Evolutionary conservation across 2,113 vertebrate species (phyloP), one percentile per base, ranked within the genome.

Genomic region (Sinocyclocheilus anshuiensis): DNA sequence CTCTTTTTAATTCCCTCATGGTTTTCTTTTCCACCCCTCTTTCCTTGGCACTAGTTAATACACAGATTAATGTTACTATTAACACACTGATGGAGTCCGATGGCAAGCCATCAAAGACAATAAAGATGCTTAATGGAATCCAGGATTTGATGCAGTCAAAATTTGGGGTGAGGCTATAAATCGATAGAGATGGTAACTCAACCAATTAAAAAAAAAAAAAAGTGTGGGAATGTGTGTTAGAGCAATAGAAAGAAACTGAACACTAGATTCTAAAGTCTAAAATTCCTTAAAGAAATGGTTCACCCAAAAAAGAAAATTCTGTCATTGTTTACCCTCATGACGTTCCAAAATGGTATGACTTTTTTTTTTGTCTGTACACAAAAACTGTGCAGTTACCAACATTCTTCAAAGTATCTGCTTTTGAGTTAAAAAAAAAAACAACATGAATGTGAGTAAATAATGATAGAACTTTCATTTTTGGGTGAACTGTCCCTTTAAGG

Each of bases 121-220:
- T 90, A 89, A 91, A 90, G 91, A 91, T 90, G 90, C 90, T 84
- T 87, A 84, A 90, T 86, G 50, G 85, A 88, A 92, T 92, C 90
- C 87, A 87, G 89, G 91, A 91, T 91, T 91, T 92, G 91, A 93
- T 93, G 92, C 91, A 92, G 92, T 92, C 90, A 89, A 91, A 91
- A 90, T 92, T 90, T 89, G 81, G 72, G 81, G 42, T 22, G 85
- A 85, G 72, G 67, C 85, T 42, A 90, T 92, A 90, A 93, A 94
- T 93, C 93, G 89, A 88, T 50, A 77, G 81, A 63, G 80, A 82
- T 33, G 71, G 71, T 16, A 77, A 72, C 8, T 65, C 84, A 57
- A 71, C 59, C 84, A 87, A 87, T 86, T 69, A 83, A 86, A 88
- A 88, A 24, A 33, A 76, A 65, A 29, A 55, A 50, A 50, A 12